phyloP scores from a whole-genome alignment of 2,113 vertebrate species.

The Syngnathus floridae region DNA sequence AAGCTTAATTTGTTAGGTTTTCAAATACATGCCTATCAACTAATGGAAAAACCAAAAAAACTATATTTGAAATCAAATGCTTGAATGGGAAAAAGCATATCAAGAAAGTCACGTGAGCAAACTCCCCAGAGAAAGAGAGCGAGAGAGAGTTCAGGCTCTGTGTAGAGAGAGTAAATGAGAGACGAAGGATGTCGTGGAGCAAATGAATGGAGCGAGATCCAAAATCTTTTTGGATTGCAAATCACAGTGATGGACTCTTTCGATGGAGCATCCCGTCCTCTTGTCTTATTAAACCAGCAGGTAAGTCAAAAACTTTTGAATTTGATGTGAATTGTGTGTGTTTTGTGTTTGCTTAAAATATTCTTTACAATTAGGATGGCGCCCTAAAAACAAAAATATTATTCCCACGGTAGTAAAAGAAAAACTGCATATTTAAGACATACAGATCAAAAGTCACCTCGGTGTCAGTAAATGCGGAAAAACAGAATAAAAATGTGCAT shows the following conservation, averaged over 20 bases:
- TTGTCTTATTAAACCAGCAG: constrained; percentile 28
- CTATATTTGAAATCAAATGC: no score
- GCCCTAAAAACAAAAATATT: neutral
- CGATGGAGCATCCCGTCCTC: neutral
- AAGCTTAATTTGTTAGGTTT: no score
- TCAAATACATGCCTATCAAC: no score
- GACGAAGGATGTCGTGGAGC: constrained; percentile 9
- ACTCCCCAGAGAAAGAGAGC: neutral
- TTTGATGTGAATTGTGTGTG: neutral
- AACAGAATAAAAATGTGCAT: neutral
- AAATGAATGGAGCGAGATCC: neutral
- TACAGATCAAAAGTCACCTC: neutral
- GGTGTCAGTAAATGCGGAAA: neutral
- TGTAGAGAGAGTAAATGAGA: constrained; percentile 40
- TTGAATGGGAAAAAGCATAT: no score
- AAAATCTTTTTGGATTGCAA: neutral
- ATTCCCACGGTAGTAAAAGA: neutral
- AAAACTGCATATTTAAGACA: neutral
- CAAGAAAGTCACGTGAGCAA: neutral
- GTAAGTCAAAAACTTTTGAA: constrained; percentile 33
- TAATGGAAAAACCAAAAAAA: no score
- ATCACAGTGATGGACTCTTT: neutral
- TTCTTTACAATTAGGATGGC: neutral
- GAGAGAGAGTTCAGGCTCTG: constrained; percentile 1
- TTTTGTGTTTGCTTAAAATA: no score